Base-by-base conservation (phyloP, 2,113 vertebrate species). In the Phainopepla nitens region DNA sequence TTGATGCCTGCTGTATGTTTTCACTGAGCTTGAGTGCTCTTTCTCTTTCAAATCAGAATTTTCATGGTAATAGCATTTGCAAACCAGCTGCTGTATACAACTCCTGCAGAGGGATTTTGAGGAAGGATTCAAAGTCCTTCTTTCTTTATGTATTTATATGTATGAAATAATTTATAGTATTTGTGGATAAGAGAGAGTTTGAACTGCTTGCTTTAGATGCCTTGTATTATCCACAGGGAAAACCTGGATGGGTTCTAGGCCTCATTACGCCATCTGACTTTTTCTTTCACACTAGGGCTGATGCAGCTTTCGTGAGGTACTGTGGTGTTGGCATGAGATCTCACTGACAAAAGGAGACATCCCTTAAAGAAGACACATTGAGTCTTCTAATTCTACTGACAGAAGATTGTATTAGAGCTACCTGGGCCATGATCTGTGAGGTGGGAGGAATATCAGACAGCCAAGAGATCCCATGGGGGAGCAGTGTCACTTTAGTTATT, bases 101-200 rank as follows among this genome's bases (percentile, higher is more conserved):
- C 27, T 82, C 33, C 70, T 94, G 65, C 62, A 69, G 81, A 92
- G 36, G 45, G 81, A 88, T 83, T 92, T 76, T 92, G 69, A 91
- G 64, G 76, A 83, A 96, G 33, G 28, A 62, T 86, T 96, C 72
- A 92, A 95, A 94, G 41, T 49, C 66, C 42, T 87, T 57, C 36
- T 94, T 93, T 94, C 41, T 49, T 84, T 51, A 54, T 9, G 3
- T 42, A 36, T 70, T 70, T 81, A 25, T 44, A 70, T 25, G 64
- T 58, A 45, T 47, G 31, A 72, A 95, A 94, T 29, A 92, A 89
- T 8, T 51, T 58, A 60, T 0, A 51, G 23, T 60, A n/a, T 71
- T 84, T 94, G 20, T 65, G 44, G 64, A 68, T 62, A 77, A 73
- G 36, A 68, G 27, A 44, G 62, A 95, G 62, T 82, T 72, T 7